Evolutionary conservation across 2,888 invertebrate species (phyloP).

Genomic region (Cephus spinipes): DNA sequence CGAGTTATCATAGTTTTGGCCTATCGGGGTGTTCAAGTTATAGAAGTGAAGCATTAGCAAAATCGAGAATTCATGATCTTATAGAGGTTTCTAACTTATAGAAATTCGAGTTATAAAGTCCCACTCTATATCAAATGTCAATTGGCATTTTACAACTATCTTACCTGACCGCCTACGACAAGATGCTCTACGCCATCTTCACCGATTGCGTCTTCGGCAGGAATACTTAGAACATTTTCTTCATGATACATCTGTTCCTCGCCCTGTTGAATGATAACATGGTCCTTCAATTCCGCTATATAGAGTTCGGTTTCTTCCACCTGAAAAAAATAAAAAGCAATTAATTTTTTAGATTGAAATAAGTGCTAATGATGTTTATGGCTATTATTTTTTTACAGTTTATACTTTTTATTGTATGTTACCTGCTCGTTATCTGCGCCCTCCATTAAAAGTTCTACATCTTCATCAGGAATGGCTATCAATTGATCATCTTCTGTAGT

Average conservation of each 20-base stretch:
- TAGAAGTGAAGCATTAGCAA: background rate
- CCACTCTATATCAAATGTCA: too few relatives aligned
- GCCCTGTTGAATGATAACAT: conserved; percentile 67
- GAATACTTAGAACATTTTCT: conserved; percentile 52
- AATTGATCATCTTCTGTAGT: conserved; percentile 71
- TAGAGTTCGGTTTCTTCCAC: conserved; percentile 68
- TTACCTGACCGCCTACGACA: conserved; percentile 55
- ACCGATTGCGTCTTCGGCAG: conserved; percentile 40
- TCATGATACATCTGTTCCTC: conserved; percentile 59
- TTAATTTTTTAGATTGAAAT: background rate
- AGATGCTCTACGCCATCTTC: conserved; percentile 51
- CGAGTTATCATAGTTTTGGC: background rate
- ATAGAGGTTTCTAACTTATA: background rate
- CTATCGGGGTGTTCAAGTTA: background rate
- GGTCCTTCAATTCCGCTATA: conserved; percentile 69
- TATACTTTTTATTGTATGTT: conserved; percentile 9
- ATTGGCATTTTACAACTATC: too few relatives aligned
- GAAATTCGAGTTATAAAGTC: too few relatives aligned
- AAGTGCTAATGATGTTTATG: background rate
- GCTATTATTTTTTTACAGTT: background rate
- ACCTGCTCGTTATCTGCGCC: conserved; percentile 51
- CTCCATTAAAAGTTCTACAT: conserved; percentile 62
- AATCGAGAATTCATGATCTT: background rate
- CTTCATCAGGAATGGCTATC: conserved; percentile 60
- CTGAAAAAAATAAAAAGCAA: conserved; percentile 20